phyloP scores from a whole-genome alignment of 2,888 invertebrate species.

The Ramazzottius varieornatus region DNA sequence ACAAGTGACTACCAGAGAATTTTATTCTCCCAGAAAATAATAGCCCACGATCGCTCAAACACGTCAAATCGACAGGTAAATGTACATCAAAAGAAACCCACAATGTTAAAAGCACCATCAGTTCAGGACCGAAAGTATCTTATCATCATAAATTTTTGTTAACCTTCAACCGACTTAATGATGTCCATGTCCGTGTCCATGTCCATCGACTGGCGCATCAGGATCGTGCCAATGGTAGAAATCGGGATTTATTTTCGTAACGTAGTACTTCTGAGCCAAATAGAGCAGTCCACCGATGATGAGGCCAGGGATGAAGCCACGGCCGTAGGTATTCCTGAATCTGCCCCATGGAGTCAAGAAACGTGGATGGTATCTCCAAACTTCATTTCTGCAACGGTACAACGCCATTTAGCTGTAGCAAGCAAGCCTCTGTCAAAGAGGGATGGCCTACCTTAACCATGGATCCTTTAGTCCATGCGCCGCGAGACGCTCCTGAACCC shows the following conservation, averaged over 20 bases:
- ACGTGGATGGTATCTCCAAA: not conserved
- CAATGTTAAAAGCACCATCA: too few species aligned
- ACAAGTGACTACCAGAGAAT: too few species aligned
- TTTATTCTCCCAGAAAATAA: too few species aligned
- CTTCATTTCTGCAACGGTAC: not conserved
- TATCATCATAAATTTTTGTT: too few species aligned
- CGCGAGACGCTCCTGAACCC: not conserved
- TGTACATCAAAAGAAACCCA: too few species aligned
- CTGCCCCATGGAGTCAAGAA: not conserved
- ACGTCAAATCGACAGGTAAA: too few species aligned
- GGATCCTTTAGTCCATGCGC: not conserved
- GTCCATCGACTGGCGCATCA: not conserved
- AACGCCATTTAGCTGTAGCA: not conserved
- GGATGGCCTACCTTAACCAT: not conserved
- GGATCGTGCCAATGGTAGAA: not conserved
- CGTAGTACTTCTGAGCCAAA: not conserved
- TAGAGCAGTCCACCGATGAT: not conserved
- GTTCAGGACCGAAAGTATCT: too few species aligned
- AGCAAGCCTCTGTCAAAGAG: not conserved
- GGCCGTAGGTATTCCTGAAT: not conserved
- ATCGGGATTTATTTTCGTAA: not conserved
- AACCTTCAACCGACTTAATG: too few species aligned
- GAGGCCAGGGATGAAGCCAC: not conserved
- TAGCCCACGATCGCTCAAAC: too few species aligned
- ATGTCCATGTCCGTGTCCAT: not conserved